Conservation (phyloP, 2,797 vertebrate genomes). For the Perodicticus potto region DNA sequence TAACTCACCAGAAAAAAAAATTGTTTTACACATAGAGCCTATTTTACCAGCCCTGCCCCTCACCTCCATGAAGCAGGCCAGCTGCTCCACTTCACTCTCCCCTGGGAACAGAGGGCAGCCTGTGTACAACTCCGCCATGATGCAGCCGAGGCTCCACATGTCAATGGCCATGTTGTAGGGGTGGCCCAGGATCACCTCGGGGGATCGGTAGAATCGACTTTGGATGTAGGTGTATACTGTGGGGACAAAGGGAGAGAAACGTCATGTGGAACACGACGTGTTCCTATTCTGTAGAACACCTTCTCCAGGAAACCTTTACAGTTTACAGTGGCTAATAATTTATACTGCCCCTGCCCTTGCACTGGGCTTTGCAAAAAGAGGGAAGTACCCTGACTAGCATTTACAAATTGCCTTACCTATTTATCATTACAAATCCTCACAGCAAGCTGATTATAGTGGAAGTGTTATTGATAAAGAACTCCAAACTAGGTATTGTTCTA, state of each 20-base stretch:
- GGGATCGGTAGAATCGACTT: constrained; percentile 96
- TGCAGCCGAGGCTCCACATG: constrained; percentile 98
- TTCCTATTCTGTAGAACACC: not conserved
- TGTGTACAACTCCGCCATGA: constrained; percentile 94
- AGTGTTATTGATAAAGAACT: not conserved
- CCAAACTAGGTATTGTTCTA: not conserved
- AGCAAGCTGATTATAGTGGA: not conserved
- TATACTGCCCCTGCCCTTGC: fast-evolving
- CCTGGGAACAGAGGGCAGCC: constrained; percentile 95
- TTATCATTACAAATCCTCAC: not conserved
- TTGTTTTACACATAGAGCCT: not conserved
- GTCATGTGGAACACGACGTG: not conserved
- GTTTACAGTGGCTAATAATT: no score
- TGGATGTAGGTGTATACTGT: constrained; percentile 97
- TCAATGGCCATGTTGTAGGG: constrained; percentile 96
- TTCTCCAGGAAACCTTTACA: not conserved
- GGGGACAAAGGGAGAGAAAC: not conserved
- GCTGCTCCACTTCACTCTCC: constrained; percentile 96
- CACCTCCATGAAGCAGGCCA: constrained; percentile 98
- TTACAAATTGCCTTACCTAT: not conserved
- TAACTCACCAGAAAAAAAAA: not conserved
- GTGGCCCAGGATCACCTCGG: constrained; percentile 96
- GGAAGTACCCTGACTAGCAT: not conserved
- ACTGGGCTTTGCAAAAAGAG: not conserved
- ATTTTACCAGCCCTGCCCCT: not conserved